phyloP scores from a whole-genome alignment of 2,797 vertebrate genomes.

The Phrynocephalus guinanensis region DNA sequence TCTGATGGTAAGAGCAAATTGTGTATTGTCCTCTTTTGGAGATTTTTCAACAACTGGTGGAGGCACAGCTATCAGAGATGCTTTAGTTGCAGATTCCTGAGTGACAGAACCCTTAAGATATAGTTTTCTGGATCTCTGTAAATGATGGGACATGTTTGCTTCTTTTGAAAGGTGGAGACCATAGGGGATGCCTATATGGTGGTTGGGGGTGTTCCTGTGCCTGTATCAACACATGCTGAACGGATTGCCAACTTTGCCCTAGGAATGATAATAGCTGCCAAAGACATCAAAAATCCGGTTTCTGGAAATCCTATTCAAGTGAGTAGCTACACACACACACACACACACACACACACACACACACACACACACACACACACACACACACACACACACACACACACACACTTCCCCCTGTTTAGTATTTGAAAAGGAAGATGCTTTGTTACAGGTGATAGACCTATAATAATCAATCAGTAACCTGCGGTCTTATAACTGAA shows the following conservation, averaged over 20 bases:
- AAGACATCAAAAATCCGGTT: conserved; percentile 81
- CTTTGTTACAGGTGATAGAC: background rate
- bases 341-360: background rate
- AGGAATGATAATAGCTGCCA: conserved; percentile 83
- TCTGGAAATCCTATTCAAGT: conserved; percentile 82
- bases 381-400: rapidly evolving
- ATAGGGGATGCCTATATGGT: conserved; percentile 84
- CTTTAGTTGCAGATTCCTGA: too few species aligned
- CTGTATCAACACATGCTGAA: conserved; percentile 81
- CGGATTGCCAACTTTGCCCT: conserved; percentile 84
- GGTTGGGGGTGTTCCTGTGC: conserved; percentile 84
- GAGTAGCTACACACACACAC: conserved; percentile 23
- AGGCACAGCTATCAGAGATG: too few species aligned
- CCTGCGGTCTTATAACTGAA: too few species aligned
- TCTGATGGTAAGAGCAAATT: too few species aligned
- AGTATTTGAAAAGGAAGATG: conserved; percentile 32
- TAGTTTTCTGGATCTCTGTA: background rate
- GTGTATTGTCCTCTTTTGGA: too few species aligned
- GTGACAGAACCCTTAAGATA: too few species aligned
- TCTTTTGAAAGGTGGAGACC: conserved; percentile 80
- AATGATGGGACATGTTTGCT: background rate
- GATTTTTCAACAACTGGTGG: too few species aligned
- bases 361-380: background rate
- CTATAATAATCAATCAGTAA: too few species aligned
- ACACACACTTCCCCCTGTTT: background rate